Conservation (phyloP, 2,888 invertebrate genomes). For the Pachycephus smyrnensis region DNA sequence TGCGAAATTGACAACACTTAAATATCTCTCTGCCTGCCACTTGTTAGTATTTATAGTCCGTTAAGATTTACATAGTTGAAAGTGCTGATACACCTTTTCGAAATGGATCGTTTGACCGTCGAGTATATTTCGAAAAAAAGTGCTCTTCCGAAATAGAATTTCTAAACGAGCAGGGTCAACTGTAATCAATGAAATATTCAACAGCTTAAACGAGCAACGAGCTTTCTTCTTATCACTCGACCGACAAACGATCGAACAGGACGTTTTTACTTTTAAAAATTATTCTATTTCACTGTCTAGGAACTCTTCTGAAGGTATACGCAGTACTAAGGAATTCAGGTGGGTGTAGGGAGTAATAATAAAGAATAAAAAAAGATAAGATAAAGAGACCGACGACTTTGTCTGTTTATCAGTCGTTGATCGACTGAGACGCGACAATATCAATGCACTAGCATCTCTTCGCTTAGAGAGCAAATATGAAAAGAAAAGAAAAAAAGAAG, state of each 20-base stretch:
- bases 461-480: neutral
- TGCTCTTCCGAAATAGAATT: neutral
- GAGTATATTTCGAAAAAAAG: neutral
- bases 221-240: neutral
- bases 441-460: neutral
- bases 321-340: neutral
- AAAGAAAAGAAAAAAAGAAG: too few species aligned
- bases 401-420: neutral
- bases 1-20: conserved; percentile 13
- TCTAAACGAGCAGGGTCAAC: neutral
- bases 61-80: neutral
- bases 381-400: neutral
- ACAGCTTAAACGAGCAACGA: neutral
- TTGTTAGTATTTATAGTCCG: neutral
- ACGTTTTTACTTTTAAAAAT: conserved; percentile 2
- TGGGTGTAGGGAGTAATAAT: neutral
- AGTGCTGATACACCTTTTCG: neutral
- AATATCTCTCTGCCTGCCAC: neutral
- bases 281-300: conserved; percentile 4
- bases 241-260: neutral
- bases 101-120: neutral
- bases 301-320: conserved; percentile 1
- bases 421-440: neutral
- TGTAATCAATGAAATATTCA: neutral
- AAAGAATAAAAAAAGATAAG: neutral